A percentile compares a stretch with the other conserved stretches of the same genome.
These are phyloP conservation scores for Labeo catla DNA, from an alignment of 2,113 vertebrate genomes.

Conservation along the genomic window DNA sequence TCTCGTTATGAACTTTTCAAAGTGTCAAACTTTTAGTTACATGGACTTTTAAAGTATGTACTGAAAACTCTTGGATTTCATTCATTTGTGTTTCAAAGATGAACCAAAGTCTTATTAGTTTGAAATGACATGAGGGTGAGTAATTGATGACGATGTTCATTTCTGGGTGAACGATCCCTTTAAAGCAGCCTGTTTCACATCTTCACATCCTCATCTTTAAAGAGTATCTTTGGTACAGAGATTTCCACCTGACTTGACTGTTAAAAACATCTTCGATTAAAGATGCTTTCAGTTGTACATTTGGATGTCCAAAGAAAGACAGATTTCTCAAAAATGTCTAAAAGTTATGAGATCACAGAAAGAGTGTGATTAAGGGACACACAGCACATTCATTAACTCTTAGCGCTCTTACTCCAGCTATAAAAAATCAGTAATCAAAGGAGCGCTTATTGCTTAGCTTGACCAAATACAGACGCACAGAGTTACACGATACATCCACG, in stretches of 20 bases:
- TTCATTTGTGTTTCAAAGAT: no score
- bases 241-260: not conserved
- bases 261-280: not conserved
- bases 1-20: not conserved
- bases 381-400: not conserved
- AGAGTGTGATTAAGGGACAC: no score
- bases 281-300: not conserved
- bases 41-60: not conserved
- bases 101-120: not conserved
- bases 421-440: not conserved
- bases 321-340: not conserved
- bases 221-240: not conserved
- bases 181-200: not conserved
- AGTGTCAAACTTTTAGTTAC: not conserved
- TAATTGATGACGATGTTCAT: not conserved
- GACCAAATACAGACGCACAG: not conserved
- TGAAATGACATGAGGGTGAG: not conserved
- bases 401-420: no score
- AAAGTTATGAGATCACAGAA: not conserved
- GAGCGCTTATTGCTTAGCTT: constrained; percentile 1
- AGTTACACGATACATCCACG: not conserved
- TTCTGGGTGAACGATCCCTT: not conserved
- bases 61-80: not conserved
- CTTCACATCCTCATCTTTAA: not conserved
- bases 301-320: not conserved